Evolutionary conservation across 2,888 invertebrate genomes (phyloP).

Genomic region (Microplitis deprimator): DNA sequence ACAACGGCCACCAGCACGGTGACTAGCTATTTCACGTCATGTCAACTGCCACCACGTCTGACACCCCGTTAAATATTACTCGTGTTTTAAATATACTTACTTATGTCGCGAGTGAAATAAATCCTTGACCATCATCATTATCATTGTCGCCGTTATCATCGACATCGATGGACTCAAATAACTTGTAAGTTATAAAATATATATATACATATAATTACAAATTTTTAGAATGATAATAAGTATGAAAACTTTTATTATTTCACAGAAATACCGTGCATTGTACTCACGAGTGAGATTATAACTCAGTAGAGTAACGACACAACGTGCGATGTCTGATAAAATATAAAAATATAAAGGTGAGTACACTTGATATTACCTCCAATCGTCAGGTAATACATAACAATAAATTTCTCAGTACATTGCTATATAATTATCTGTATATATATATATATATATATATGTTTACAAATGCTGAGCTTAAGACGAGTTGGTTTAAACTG

Average conservation of each 20-base stretch:
- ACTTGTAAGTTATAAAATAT: background rate
- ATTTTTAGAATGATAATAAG: no score
- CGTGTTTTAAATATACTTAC: no score
- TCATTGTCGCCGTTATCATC: background rate
- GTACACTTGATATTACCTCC: background rate
- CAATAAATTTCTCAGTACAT: no score
- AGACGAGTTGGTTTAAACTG: no score
- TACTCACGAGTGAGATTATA: background rate
- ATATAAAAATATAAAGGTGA: background rate
- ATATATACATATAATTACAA: no score
- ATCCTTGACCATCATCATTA: no score
- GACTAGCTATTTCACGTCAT: conserved; percentile 59
- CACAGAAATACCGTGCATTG: background rate
- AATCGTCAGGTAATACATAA: background rate
- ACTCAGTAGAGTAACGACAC: background rate
- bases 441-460: no score
- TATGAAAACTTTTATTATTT: background rate
- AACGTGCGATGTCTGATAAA: background rate
- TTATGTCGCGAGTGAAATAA: conserved; percentile 28
- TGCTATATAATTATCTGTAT: no score
- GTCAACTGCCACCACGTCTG: conserved; percentile 65
- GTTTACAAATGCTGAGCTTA: no score
- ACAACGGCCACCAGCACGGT: conserved; percentile 37
- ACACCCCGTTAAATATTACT: conserved; percentile 47
- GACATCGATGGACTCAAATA: background rate